phyloP scores from a whole-genome alignment of 1,140 invertebrate genomes.

The Maconellicoccus hirsutus region DNA sequence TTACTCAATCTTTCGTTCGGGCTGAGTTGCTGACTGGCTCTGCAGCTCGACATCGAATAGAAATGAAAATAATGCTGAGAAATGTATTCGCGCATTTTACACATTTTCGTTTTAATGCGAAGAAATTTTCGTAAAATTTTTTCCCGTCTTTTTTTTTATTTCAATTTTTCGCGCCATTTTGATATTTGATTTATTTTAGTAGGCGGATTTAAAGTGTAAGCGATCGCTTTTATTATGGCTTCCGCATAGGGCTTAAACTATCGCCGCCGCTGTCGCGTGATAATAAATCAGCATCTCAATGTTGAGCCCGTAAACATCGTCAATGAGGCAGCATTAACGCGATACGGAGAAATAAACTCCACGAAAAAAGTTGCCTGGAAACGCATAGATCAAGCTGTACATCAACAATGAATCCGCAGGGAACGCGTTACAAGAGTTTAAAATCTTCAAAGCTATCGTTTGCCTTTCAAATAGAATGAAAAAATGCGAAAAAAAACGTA shows the following conservation, averaged over 20 bases:
- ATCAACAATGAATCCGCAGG: conserved; percentile 3
- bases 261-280: neutral
- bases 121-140: neutral
- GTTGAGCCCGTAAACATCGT: neutral
- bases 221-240: too few relatives aligned
- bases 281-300: neutral
- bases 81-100: neutral
- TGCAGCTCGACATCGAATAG: neutral
- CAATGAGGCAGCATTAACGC: neutral
- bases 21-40: too few relatives aligned
- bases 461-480: neutral
- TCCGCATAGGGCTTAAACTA: too few relatives aligned
- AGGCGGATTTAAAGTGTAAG: neutral
- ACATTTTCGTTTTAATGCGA: neutral
- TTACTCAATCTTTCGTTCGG: neutral
- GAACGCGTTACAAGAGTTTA: neutral
- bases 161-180: neutral
- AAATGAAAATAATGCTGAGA: neutral
- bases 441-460: conserved; percentile 9
- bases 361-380: neutral
- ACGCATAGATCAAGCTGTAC: neutral
- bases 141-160: too few relatives aligned
- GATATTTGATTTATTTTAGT: neutral
- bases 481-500: neutral
- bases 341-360: too few relatives aligned